Conservation (phyloP, 2,888 invertebrate genomes). For the Ormyrus rosae region DNA sequence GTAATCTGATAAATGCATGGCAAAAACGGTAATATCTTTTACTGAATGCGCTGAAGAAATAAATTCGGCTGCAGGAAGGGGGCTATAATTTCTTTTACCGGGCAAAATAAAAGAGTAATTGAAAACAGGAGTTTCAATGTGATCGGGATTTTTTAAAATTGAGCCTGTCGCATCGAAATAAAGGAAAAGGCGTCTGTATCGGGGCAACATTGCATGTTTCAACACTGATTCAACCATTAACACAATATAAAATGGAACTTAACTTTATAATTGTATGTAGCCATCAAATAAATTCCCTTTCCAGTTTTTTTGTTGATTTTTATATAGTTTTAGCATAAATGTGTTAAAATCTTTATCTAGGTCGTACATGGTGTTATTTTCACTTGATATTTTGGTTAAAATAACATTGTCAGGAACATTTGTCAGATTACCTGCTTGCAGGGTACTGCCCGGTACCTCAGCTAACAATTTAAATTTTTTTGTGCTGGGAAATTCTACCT, state of each 20-base stretch:
- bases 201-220: not conserved
- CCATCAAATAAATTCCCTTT: not conserved
- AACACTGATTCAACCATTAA: not conserved
- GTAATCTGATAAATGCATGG: not conserved
- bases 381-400: not conserved
- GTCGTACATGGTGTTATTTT: not conserved
- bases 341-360: too few species aligned
- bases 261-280: too few species aligned
- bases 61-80: not conserved
- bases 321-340: not conserved
- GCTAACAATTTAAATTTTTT: constrained; percentile 1
- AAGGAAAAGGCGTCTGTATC: not conserved
- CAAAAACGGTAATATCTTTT: not conserved
- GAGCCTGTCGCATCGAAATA: not conserved
- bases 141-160: not conserved
- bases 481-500: not conserved
- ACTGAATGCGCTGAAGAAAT: not conserved
- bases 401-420: not conserved
- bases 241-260: too few species aligned
- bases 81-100: not conserved
- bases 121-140: not conserved
- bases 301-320: not conserved
- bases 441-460: not conserved
- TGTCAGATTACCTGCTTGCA: not conserved
- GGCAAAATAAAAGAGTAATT: not conserved